Conservation (phyloP, 2,888 invertebrate species). For the Alloscopus bannaensis region DNA sequence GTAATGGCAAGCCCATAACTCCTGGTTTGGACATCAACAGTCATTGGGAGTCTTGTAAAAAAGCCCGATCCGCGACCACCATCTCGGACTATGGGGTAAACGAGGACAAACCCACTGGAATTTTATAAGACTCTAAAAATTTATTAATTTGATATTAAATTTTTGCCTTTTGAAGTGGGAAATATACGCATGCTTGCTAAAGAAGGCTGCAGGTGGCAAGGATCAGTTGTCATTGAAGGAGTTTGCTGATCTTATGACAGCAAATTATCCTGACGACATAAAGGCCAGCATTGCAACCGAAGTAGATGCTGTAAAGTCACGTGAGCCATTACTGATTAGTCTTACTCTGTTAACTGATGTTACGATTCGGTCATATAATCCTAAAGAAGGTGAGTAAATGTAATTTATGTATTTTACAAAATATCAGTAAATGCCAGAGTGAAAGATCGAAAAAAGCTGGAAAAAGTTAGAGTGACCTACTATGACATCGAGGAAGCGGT, state of each 20-base stretch:
- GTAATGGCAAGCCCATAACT: constrained; percentile 40
- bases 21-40: constrained; percentile 43
- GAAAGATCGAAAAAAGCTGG: constrained; percentile 21
- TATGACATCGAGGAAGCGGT: constrained; percentile 64
- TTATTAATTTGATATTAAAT: constrained; percentile 2
- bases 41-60: constrained; percentile 11
- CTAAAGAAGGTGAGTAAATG: neutral
- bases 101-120: no score
- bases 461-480: constrained; percentile 60
- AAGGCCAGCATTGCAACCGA: constrained; percentile 49
- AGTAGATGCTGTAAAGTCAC: constrained; percentile 12
- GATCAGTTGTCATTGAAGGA: constrained; percentile 41
- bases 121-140: no score
- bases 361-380: no score
- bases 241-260: constrained; percentile 54
- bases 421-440: constrained; percentile 22
- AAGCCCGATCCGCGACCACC: no score
- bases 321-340: constrained; percentile 31
- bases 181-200: constrained; percentile 59
- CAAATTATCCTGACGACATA: constrained; percentile 51
- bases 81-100: no score
- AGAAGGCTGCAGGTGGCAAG: constrained; percentile 8
- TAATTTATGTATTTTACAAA: no score
- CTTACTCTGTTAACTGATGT: no score
- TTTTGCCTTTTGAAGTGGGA: constrained; percentile 48